Conservation (phyloP, 2,888 invertebrate genomes). For the Caenorhabditis panamensis region DNA sequence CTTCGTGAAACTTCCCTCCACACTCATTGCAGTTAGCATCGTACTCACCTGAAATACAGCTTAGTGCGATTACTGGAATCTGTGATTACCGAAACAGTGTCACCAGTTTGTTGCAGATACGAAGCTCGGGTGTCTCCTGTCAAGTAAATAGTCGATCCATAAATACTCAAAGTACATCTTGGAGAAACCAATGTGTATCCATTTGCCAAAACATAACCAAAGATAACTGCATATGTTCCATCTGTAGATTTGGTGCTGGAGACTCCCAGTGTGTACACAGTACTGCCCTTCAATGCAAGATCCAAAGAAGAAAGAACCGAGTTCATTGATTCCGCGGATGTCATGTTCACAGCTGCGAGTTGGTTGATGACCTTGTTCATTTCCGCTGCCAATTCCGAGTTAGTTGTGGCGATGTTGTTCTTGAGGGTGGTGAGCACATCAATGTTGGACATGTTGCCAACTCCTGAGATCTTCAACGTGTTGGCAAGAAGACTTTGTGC, state of each 20-base stretch:
- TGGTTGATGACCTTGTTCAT: slow-evolving; percentile 41
- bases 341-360: slow-evolving; percentile 51
- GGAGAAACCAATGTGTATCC: slow-evolving; percentile 47
- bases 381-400: slow-evolving; percentile 50
- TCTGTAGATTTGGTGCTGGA: slow-evolving; percentile 40
- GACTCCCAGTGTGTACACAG: slow-evolving; percentile 54
- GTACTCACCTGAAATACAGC: slow-evolving; percentile 6
- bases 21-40: slow-evolving; percentile 32
- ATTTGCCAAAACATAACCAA: slow-evolving; percentile 33
- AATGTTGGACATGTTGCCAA: slow-evolving; percentile 43
- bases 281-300: slow-evolving; percentile 53
- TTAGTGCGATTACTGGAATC: no score
- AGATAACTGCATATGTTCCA: slow-evolving; percentile 48
- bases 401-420: slow-evolving; percentile 42
- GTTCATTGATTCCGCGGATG: slow-evolving; percentile 53
- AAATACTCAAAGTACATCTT: slow-evolving; percentile 51
- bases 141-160: slow-evolving; percentile 52
- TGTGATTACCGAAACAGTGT: slow-evolving; percentile 28
- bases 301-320: slow-evolving; percentile 53
- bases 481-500: slow-evolving; percentile 51
- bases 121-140: slow-evolving; percentile 54
- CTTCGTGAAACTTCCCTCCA: slow-evolving; percentile 19
- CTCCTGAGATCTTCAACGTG: slow-evolving; percentile 42
- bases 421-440: slow-evolving; percentile 36
- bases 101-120: slow-evolving; percentile 39